Evolutionary conservation across 2,888 invertebrate species (phyloP), one percentile per base, ranked within the genome.

Genomic region (Leucania comma): DNA sequence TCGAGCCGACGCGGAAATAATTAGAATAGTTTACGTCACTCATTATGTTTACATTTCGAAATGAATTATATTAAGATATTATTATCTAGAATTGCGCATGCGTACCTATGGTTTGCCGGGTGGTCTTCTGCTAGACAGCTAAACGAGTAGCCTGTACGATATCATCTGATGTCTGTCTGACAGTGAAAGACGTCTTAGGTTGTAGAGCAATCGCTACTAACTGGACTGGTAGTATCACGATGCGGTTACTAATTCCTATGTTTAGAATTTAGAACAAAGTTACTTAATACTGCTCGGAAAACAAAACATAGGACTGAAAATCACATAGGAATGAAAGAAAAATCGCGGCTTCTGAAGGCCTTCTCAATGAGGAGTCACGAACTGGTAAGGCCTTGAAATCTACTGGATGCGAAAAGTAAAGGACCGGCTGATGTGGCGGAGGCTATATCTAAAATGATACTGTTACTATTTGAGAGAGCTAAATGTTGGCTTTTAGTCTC

Each of bases 1-100:
- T 88, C 85, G 87, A 86, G 87, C 84, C 88, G 88, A 93, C 87
- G 89, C 93, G 94, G 94, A 94, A 94, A 92, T 93, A 90, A 92
- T 93, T 90, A 90, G 84, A 90, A 89, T 90, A 75, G n/a, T 89
- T 93, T 92, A 91, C 90, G 87, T 93, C 83, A 82, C 70, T 82
- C 70, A 75, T 77, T 78, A 84, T 75, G 70, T 81, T 74, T 77
- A 78, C 68, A 72, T 56, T 75, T 61, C 60, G 50, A 72, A 82
- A 75, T 66, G 68, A 26, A 82, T 75, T 67, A 56, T 60, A 67
- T 68, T 64, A 71, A 75, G 61, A 78, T 72, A 60, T 68, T 53
- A 66, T 61, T 81, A 80, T 78, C 78, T 72, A 56, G 32, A 59
- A 62, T 67, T 69, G 48, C 60, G 60, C 61, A 70, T 63, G 38